Evolutionary conservation across 2,113 vertebrate genomes (phyloP).

Genomic region (Rhinolophus ferrumequinum): DNA sequence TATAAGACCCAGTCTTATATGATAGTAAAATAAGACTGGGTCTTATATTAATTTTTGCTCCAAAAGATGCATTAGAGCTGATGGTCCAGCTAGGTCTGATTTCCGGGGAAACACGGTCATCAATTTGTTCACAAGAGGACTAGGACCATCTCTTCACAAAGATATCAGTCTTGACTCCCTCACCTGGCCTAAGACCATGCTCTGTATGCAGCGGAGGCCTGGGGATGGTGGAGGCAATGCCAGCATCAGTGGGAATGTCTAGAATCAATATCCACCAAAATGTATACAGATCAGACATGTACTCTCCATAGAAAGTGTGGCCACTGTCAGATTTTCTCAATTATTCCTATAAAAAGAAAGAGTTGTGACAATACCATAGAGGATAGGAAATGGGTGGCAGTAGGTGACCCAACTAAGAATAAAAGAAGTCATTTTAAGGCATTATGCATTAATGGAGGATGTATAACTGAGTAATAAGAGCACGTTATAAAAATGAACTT

Average conservation of each 20-base stretch:
- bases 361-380: not conserved
- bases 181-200: fast-evolving
- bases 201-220: not conserved
- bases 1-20: too few species aligned
- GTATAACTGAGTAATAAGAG: not conserved
- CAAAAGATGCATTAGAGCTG: too few species aligned
- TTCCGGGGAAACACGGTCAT: not conserved
- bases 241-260: not conserved
- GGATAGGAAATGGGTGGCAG: not conserved
- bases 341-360: not conserved
- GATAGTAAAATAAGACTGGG: too few species aligned
- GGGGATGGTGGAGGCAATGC: fast-evolving
- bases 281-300: not conserved
- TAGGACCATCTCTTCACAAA: not conserved
- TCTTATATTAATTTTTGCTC: too few species aligned
- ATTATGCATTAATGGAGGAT: too few species aligned
- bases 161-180: not conserved
- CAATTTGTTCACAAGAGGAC: not conserved
- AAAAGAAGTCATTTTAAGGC: not conserved
- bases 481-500: not conserved
- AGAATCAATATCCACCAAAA: not conserved
- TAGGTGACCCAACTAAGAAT: too few species aligned
- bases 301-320: not conserved
- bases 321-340: not conserved
- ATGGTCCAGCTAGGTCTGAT: too few species aligned